Evolutionary conservation across 2,888 invertebrate species (phyloP), one percentile per base, ranked within the genome.

Genomic region (Eumerus sabulonum): DNA sequence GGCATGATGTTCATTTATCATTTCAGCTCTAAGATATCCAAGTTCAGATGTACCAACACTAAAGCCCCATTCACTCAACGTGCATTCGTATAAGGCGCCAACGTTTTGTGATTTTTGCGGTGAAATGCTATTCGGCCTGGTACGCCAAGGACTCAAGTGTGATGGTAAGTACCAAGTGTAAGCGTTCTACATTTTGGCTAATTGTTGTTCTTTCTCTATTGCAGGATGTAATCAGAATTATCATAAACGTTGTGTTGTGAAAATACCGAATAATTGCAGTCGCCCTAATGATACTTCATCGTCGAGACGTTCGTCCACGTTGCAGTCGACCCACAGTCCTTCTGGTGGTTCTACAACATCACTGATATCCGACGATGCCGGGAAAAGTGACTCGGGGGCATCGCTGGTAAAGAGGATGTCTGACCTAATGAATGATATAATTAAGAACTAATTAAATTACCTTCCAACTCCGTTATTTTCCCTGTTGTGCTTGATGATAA

Each of bases 31-130:
- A 83, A 85, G 87, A 51, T 87, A 88, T 84, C 86, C 88, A 66
- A 87, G 86, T 82, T 85, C 86, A 81, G 91, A 91, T 83, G 90
- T 93, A 85, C 92, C 93, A 76, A 91, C 90, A 83, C 90, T 94
- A 84, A 93, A 96, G 87, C 97, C 98, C 63, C 99, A 99, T 91
- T 93, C 96, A 83, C 92, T 99, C 68, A 93, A 94, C 84, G 98
- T 99, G 83, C 99, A 99, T 91, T 98, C 98, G 19, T 99, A 99
- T 91, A 98, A 98, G 91, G 95, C 96, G 83, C 99, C 99, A 79
- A 98, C 99, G 82, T 99, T 99, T 92, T 99, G 99, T 91, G 99
- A 99, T 92, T 98, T 98, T 91, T 99, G 99, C 90, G 99, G 99
- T 40, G 99, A 99, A 90, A 98, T 99, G 97, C 92, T 99, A 36